Conservation (phyloP, 2,113 vertebrate species). For the Noturus placidus region DNA sequence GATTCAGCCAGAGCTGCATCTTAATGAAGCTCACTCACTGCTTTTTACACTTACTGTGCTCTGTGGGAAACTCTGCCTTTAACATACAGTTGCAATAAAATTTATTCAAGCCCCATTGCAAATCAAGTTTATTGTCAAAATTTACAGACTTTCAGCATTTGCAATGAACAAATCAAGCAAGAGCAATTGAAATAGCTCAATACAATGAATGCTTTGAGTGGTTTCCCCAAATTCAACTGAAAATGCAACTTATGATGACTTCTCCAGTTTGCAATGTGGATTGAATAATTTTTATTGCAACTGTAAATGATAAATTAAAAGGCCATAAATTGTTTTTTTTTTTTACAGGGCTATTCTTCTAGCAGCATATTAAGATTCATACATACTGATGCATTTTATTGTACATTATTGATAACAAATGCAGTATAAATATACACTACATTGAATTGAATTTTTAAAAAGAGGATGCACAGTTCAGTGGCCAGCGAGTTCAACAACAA, state of each 20-base stretch:
- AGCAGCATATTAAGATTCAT: not conserved
- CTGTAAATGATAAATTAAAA: not conserved
- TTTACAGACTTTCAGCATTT: too few species aligned
- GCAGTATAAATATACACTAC: not conserved
- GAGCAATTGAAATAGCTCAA: too few species aligned
- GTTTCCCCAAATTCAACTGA: too few species aligned
- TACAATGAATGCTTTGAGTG: too few species aligned
- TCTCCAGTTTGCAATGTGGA: too few species aligned
- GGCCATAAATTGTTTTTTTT: not conserved
- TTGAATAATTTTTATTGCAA: too few species aligned
- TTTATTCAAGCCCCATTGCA: too few species aligned
- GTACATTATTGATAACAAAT: not conserved
- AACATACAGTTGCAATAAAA: not conserved
- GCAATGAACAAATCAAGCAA: too few species aligned
- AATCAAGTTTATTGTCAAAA: too few species aligned
- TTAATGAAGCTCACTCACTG: constrained; percentile 2
- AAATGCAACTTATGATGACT: too few species aligned
- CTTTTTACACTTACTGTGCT: not conserved
- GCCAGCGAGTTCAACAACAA: not conserved
- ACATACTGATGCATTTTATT: not conserved
- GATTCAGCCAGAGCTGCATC: too few species aligned
- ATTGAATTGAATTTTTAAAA: too few species aligned
- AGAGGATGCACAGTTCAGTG: not conserved
- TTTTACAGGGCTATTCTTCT: not conserved
- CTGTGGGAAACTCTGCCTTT: not conserved